Evolutionary conservation across 2,113 vertebrate genomes (phyloP).

Genomic region (Lophius piscatorius): DNA sequence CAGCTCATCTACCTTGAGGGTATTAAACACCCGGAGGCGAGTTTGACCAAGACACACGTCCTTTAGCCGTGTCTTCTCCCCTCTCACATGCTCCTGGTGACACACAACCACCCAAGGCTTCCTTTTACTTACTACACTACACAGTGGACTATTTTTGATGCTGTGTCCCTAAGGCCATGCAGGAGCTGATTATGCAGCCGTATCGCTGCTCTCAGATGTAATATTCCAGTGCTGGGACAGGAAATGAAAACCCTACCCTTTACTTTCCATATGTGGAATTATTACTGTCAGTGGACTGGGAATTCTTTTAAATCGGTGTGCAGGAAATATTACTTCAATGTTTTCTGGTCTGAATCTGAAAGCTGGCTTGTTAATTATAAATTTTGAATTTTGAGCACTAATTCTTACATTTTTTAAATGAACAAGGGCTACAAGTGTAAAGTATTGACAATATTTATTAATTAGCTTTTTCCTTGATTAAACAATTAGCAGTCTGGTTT

Average conservation of each 20-base stretch:
- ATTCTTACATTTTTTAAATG: no score
- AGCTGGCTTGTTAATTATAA: no score
- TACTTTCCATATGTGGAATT: conserved; percentile 7
- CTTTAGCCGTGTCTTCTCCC: not conserved
- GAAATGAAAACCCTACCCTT: conserved; percentile 39
- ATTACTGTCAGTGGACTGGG: no score
- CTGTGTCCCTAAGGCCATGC: conserved; percentile 7
- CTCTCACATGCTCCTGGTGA: not conserved
- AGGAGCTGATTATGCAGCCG: conserved; percentile 1
- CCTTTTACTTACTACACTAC: conserved; percentile 17
- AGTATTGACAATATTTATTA: no score
- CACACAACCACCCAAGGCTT: not conserved
- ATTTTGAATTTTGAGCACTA: no score
- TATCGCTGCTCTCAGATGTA: conserved; percentile 17
- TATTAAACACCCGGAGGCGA: not conserved
- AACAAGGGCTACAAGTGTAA: no score
- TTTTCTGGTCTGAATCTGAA: no score
- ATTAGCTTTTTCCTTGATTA: no score
- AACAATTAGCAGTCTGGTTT: no score
- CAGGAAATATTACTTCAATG: no score
- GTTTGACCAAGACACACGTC: conserved; percentile 11
- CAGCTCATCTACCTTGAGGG: conserved; percentile 1
- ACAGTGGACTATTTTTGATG: not conserved
- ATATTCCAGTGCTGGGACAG: conserved; percentile 1
- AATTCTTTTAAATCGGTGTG: no score